Evolutionary conservation across 1,140 invertebrate species (phyloP).

Genomic region (Trypoxylus dichotomus): DNA sequence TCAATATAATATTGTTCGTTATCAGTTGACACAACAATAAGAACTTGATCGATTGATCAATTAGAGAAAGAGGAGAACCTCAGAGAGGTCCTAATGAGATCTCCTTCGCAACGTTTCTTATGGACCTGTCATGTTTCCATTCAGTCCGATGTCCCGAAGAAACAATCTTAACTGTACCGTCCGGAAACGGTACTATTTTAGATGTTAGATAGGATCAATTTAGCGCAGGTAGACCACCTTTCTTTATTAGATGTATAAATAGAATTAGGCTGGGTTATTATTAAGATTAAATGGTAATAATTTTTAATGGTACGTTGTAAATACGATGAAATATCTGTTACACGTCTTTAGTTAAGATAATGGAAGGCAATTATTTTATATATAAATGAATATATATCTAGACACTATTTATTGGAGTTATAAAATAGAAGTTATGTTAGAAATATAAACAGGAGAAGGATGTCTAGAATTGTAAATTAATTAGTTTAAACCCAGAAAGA

Average conservation of each 20-base stretch:
- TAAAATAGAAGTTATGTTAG: no score
- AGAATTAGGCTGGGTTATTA: no score
- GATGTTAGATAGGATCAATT: constrained; percentile 3
- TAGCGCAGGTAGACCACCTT: background rate
- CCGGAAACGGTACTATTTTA: background rate
- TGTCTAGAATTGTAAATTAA: no score
- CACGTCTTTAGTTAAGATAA: no score
- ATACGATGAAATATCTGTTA: no score
- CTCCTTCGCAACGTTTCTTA: background rate
- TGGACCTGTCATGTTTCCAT: background rate
- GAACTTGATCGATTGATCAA: constrained; percentile 12
- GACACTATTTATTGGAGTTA: no score
- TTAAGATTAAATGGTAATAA: no score
- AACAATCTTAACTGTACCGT: background rate
- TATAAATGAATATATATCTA: no score
- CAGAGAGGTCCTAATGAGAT: constrained; percentile 1
- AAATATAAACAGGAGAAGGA: no score
- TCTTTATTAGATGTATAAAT: background rate
- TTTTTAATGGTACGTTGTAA: no score
- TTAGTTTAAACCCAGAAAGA: no score
- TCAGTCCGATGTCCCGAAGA: background rate
- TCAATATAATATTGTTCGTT: background rate
- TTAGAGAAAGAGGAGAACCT: background rate
- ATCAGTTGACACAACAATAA: constrained; percentile 11
- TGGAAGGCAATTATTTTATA: no score